Evolutionary conservation across 92 coral and sea anemone species (phyloP).

Genomic region (Phenganax subtilis): DNA sequence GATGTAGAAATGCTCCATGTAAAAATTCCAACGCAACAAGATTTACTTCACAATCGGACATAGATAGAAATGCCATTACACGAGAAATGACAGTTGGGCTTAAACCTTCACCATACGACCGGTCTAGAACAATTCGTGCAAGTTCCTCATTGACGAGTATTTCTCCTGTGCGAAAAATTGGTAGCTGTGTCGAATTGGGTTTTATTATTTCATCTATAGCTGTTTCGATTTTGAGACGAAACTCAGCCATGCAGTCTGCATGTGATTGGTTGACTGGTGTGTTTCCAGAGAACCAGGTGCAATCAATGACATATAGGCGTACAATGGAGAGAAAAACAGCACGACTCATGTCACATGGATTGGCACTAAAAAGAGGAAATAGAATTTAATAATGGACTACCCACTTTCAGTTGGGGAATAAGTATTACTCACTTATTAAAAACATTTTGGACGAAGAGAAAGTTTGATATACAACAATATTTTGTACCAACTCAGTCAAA

Average conservation of each 20-base stretch:
- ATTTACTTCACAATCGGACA: conserved; percentile 64
- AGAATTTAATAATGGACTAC: neutral
- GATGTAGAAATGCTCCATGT: conserved; percentile 25
- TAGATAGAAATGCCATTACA: conserved; percentile 40
- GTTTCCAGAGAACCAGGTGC: conserved; percentile 47
- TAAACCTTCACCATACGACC: neutral
- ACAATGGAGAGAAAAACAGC: conserved; percentile 74
- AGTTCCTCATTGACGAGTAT: conserved; percentile 53
- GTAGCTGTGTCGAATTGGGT: neutral
- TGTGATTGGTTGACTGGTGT: neutral
- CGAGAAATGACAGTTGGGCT: conserved; percentile 3
- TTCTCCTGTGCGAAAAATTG: conserved; percentile 46
- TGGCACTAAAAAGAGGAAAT: conserved; percentile 45
- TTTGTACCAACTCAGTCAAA: too few relatives aligned
- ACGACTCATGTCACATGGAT: conserved; percentile 68
- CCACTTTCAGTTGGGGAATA: neutral
- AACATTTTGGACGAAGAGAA: neutral
- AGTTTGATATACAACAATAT: too few relatives aligned
- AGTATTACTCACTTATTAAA: too few relatives aligned
- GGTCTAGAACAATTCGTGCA: conserved; percentile 47
- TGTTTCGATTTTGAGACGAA: neutral
- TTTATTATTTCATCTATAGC: neutral
- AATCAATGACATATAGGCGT: conserved; percentile 50
- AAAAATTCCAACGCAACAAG: conserved; percentile 55
- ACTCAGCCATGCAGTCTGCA: neutral